phyloP scores from a whole-genome alignment of 1,140 invertebrate species.

The Pogonus chalceus region DNA sequence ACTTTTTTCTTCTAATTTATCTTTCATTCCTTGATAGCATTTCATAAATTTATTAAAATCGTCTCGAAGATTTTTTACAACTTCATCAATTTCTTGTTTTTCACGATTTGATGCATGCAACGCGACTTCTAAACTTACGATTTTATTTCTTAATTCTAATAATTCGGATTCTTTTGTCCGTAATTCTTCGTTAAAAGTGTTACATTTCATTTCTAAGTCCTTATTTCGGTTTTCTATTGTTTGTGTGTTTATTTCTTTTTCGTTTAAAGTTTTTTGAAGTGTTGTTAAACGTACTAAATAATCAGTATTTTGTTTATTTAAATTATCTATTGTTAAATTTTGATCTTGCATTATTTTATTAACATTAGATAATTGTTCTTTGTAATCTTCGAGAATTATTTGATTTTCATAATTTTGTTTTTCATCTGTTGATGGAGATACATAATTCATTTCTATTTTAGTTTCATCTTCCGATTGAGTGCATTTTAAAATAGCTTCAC shows the following conservation, averaged over 20 bases:
- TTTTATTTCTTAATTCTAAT: constrained; percentile 34
- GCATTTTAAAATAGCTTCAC: neutral
- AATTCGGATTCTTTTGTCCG: constrained; percentile 30
- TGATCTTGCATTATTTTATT: constrained; percentile 22
- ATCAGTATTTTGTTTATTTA: constrained; percentile 35
- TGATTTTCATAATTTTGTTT: neutral
- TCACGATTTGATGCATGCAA: constrained; percentile 35
- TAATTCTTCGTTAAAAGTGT: constrained; percentile 27
- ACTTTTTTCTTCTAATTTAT: constrained; percentile 31
- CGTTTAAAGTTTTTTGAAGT: constrained; percentile 32
- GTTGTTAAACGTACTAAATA: constrained; percentile 32
- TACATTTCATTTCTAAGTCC: constrained; percentile 31
- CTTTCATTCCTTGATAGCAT: constrained; percentile 38
- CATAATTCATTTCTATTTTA: neutral
- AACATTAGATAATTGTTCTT: neutral
- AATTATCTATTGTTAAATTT: constrained; percentile 25
- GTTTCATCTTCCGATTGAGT: neutral
- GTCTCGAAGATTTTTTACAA: constrained; percentile 31
- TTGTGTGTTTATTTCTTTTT: constrained; percentile 35
- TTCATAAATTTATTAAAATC: constrained; percentile 36
- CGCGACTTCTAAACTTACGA: constrained; percentile 28
- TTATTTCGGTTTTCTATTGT: constrained; percentile 30
- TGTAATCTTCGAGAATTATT: neutral
- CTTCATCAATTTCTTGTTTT: constrained; percentile 35
- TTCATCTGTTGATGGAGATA: neutral